A percentile compares a stretch with the other conserved stretches of the same genome.
Conservation (phyloP, 2,797 vertebrate genomes). For the Lagodon rhomboides region DNA sequence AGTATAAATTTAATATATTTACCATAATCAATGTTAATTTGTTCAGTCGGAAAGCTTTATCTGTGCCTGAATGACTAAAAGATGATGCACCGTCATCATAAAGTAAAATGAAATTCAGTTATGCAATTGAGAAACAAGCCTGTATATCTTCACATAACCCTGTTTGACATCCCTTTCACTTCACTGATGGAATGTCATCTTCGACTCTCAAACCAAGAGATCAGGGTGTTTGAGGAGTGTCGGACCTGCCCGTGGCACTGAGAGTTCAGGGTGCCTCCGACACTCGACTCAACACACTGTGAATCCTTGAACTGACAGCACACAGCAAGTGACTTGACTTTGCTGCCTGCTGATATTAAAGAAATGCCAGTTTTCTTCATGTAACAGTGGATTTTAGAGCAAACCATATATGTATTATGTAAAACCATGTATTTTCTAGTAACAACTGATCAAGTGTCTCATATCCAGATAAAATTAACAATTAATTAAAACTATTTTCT, state of each 20-base stretch:
- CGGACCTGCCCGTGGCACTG: constrained; percentile 30
- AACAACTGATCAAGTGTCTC: neutral
- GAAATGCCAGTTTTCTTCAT: constrained; percentile 17
- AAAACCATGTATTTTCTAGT: neutral
- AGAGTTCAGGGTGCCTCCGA: constrained; percentile 22
- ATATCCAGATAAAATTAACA: no score
- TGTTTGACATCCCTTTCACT: neutral
- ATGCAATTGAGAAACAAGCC: neutral
- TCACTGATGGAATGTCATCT: neutral
- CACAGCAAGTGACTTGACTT: constrained; percentile 46
- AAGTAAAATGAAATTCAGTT: neutral
- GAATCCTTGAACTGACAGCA: constrained; percentile 48
- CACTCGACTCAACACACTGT: constrained; percentile 32
- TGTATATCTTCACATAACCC: neutral
- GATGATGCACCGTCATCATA: neutral
- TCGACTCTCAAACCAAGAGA: constrained; percentile 1
- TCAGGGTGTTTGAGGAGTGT: constrained; percentile 16
- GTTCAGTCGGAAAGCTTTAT: neutral
- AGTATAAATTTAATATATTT: constrained; percentile 8
- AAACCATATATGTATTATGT: no score
- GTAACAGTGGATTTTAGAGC: constrained; percentile 15
- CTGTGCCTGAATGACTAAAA: neutral
- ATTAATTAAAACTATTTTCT: no score
- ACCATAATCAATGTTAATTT: constrained; percentile 5
- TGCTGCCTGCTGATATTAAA: constrained; percentile 47